Percentiles rank a stretch among this genome's conserved stretches.
Evolutionary conservation across 2,797 vertebrate genomes (phyloP).

Genomic region (Lerista edwardsae): DNA sequence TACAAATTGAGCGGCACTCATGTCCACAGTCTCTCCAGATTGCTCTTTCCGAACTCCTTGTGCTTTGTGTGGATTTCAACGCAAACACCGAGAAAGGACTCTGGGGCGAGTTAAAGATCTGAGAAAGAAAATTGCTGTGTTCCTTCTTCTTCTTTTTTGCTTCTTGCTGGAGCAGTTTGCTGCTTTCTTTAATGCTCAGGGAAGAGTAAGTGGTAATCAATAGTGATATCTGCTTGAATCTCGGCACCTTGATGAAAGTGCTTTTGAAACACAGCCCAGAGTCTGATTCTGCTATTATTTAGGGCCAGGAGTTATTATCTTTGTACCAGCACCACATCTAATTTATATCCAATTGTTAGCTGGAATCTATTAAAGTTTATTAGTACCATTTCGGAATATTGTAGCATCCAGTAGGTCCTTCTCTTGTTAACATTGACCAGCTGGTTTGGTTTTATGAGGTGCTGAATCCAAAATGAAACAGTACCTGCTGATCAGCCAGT

Average conservation of each 20-base stretch:
- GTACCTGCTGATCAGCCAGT: not conserved
- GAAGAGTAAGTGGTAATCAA: conserved; percentile 75
- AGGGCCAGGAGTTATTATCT: conserved; percentile 71
- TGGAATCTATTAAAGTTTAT: conserved; percentile 72
- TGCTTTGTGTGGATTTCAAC: conserved; percentile 33
- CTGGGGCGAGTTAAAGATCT: conserved; percentile 45
- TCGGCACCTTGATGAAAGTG: conserved; percentile 60
- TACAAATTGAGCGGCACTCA: too few relatives aligned
- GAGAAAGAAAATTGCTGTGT: conserved; percentile 52
- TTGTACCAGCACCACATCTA: conserved; percentile 60
- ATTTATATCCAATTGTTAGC: conserved; percentile 67
- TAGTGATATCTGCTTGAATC: conserved; percentile 70
- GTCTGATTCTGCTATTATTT: conserved; percentile 70
- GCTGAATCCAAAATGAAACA: conserved; percentile 51
- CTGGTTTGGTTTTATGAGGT: conserved; percentile 61
- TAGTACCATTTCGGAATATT: conserved; percentile 66
- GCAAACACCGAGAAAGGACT: conserved; percentile 36
- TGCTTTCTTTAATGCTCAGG: conserved; percentile 59
- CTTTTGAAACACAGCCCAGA: conserved; percentile 70
- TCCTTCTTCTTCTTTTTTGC: conserved; percentile 47
- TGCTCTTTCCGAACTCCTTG: conserved; percentile 13
- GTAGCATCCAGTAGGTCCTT: conserved; percentile 57
- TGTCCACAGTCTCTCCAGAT: not conserved
- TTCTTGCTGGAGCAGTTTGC: conserved; percentile 57
- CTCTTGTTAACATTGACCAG: conserved; percentile 61